Evolutionary conservation across 2,113 vertebrate species (phyloP).

Genomic region (Sterrhoptilus dennistouni): DNA sequence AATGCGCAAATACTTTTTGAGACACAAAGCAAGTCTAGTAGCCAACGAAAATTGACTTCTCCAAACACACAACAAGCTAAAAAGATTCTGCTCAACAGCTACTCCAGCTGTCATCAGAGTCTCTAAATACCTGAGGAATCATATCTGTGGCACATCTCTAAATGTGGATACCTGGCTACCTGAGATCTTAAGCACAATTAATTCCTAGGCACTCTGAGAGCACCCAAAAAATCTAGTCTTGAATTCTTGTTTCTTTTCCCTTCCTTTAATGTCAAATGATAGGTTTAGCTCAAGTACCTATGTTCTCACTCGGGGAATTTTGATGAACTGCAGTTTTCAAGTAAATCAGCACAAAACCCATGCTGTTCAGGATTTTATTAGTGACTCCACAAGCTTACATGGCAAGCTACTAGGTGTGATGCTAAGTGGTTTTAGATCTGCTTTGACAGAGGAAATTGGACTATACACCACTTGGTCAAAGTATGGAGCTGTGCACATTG

Average conservation of each 20-base stretch:
- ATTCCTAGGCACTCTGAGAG: neutral
- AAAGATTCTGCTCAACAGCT: neutral
- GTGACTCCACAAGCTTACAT: rapidly evolving
- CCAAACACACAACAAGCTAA: neutral
- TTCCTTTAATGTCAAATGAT: neutral
- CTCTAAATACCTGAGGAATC: neutral
- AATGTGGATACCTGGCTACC: neutral
- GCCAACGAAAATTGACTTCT: neutral
- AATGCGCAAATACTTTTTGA: neutral
- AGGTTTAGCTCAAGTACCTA: neutral
- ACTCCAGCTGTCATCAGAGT: neutral
- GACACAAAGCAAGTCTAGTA: neutral
- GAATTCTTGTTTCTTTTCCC: neutral
- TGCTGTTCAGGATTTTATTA: neutral
- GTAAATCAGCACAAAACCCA: neutral
- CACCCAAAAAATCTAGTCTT: neutral
- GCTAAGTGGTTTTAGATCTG: neutral
- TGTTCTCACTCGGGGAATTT: neutral
- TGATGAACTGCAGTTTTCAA: neutral
- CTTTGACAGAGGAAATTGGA: neutral
- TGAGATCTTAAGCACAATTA: neutral
- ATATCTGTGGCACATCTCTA: neutral
- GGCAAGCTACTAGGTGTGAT: neutral
- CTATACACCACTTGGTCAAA: neutral
- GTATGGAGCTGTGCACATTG: neutral